Evolutionary conservation across 2,888 invertebrate genomes (phyloP).

Genomic region (Nomada lathburiana): DNA sequence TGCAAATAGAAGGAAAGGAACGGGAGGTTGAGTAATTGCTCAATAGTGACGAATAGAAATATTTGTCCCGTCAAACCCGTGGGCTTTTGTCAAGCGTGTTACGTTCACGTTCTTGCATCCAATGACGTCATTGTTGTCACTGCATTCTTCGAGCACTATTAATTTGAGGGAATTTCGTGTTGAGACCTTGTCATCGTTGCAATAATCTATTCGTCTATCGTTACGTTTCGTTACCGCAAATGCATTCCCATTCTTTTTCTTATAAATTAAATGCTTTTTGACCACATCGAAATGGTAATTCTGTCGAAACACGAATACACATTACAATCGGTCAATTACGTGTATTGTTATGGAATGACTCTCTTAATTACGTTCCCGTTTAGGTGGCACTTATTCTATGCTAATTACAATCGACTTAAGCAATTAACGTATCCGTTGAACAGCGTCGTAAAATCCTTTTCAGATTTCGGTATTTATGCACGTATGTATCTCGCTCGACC

Average conservation of each 20-base stretch:
- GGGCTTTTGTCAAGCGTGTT: neutral
- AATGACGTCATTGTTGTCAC: conserved; percentile 35
- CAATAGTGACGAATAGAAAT: neutral
- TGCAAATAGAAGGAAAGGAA: neutral
- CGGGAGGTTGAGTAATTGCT: no score
- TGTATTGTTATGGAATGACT: no score
- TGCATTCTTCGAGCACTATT: conserved; percentile 14
- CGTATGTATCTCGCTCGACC: neutral
- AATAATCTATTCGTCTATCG: neutral
- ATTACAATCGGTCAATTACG: neutral
- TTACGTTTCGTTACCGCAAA: neutral
- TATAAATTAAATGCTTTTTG: neutral
- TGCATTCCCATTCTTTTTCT: neutral
- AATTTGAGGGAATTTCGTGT: conserved; percentile 17
- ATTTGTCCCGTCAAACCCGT: neutral
- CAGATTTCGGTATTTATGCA: neutral
- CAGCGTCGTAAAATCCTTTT: neutral
- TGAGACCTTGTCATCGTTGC: conserved; percentile 2
- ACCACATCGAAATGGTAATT: neutral
- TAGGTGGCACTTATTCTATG: neutral
- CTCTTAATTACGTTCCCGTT: neutral
- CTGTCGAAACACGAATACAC: neutral
- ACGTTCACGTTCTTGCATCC: neutral
- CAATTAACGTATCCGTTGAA: neutral
- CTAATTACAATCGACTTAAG: conserved; percentile 18